Conservation (phyloP, 2,888 invertebrate genomes). For the Hemaris fuciformis region DNA sequence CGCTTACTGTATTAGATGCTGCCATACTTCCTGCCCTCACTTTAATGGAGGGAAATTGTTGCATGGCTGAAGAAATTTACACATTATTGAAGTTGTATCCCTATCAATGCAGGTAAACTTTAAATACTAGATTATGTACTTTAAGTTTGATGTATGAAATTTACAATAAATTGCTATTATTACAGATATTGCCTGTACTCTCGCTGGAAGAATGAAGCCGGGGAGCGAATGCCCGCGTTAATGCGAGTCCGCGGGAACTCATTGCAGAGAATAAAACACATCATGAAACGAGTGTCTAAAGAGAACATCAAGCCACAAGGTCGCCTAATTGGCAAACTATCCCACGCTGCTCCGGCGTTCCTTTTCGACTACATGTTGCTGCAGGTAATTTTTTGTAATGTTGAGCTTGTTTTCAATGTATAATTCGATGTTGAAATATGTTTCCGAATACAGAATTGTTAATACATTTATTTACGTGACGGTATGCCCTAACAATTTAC, state of each 20-base stretch:
- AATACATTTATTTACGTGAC: no score
- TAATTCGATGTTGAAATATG: no score
- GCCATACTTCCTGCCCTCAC: conserved; percentile 95
- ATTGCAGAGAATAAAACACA: conserved; percentile 95
- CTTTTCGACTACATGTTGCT: conserved; percentile 96
- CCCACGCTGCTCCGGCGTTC: conserved; percentile 97
- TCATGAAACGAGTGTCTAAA: conserved; percentile 98
- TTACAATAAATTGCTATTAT: no score
- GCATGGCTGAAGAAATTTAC: conserved; percentile 98
- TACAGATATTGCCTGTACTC: conserved; percentile 92
- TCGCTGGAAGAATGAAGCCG: conserved; percentile 95
- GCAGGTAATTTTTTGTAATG: conserved; percentile 58
- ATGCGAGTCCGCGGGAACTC: conserved; percentile 92
- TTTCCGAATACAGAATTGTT: no score
- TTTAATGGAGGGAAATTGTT: conserved; percentile 96
- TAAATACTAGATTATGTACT: no score
- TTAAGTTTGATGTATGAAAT: no score
- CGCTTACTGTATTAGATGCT: conserved; percentile 92
- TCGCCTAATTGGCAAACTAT: conserved; percentile 96
- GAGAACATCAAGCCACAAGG: conserved; percentile 99
- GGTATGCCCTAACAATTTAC: no score
- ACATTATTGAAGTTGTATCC: conserved; percentile 92
- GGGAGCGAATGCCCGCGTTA: conserved; percentile 89
- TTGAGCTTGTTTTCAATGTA: not conserved
- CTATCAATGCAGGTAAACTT: conserved; percentile 87